Conservation (phyloP, 2,888 invertebrate species). For the Pammene aurita region DNA sequence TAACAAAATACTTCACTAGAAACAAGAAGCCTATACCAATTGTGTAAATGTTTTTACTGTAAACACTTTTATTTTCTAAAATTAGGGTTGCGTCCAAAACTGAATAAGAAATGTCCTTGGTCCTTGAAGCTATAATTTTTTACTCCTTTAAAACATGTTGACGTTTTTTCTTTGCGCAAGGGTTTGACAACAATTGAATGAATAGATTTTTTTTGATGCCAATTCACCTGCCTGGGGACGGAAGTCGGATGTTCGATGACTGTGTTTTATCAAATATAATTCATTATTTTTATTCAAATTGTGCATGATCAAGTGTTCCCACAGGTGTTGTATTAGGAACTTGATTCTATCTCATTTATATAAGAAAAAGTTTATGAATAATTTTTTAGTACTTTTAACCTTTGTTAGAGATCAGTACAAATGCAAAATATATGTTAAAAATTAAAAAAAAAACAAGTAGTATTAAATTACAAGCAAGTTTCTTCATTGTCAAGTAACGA, state of each 20-base stretch:
- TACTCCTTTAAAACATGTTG: conserved; percentile 50
- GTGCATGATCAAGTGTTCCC: conserved; percentile 33
- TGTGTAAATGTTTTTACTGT: not conserved
- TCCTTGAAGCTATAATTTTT: conserved; percentile 54
- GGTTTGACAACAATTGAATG: conserved; percentile 68
- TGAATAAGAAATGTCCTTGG: conserved; percentile 62
- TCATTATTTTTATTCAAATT: conserved; percentile 53
- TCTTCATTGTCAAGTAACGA: not conserved
- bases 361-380: not conserved
- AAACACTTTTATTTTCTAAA: conserved; percentile 41
- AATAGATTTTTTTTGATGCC: conserved; percentile 59
- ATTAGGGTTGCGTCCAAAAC: conserved; percentile 51
- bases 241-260: conserved; percentile 67
- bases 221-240: conserved; percentile 73
- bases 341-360: conserved; percentile 11
- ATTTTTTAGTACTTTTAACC: too few relatives aligned
- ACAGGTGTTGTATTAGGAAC: conserved; percentile 23
- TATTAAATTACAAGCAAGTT: too few relatives aligned
- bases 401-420: too few relatives aligned
- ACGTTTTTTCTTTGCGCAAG: conserved; percentile 57
- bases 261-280: conserved; percentile 43
- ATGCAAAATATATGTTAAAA: not conserved
- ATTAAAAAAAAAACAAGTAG: not conserved
- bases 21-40: conserved; percentile 2
- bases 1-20: not conserved